These are phyloP conservation scores for Lycaena phlaeas DNA, from an alignment of 2,888 invertebrate genomes.

Conservation along the genomic window DNA sequence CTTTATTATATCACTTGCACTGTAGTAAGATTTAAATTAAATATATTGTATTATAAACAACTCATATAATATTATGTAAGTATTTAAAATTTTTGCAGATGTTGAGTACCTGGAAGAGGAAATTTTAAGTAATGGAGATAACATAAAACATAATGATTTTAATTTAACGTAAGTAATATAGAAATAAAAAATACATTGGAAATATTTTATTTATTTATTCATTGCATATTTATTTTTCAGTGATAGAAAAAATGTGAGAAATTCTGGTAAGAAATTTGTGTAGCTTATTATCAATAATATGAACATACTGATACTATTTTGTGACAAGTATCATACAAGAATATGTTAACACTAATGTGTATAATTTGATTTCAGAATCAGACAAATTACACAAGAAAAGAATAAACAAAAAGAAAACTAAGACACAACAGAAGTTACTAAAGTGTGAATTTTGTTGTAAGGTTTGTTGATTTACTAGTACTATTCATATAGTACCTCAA, in stretches of 20 bases:
- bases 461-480: constrained; percentile 21
- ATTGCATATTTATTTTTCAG: background rate
- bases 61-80: too few species aligned
- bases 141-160: constrained; percentile 19
- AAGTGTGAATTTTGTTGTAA: constrained; percentile 28
- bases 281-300: too few species aligned
- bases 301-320: too few species aligned
- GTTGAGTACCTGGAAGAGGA: constrained; percentile 36
- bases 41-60: too few species aligned
- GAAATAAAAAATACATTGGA: background rate
- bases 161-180: constrained; percentile 10
- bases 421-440: constrained; percentile 4
- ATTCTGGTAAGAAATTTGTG: too few species aligned
- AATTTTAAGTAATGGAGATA: constrained; percentile 22
- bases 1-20: too few species aligned
- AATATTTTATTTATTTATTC: background rate
- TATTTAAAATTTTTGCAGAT: constrained; percentile 23
- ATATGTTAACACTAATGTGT: too few species aligned
- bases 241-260: background rate
- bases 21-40: too few species aligned
- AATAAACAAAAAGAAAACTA: constrained; percentile 14
- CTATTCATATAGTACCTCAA: background rate
- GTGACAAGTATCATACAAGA: too few species aligned
- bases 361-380: constrained; percentile 8
- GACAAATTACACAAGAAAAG: constrained; percentile 10